Base-by-base conservation (phyloP, 2,888 invertebrate species). In the Leptopterna dolabrata region DNA sequence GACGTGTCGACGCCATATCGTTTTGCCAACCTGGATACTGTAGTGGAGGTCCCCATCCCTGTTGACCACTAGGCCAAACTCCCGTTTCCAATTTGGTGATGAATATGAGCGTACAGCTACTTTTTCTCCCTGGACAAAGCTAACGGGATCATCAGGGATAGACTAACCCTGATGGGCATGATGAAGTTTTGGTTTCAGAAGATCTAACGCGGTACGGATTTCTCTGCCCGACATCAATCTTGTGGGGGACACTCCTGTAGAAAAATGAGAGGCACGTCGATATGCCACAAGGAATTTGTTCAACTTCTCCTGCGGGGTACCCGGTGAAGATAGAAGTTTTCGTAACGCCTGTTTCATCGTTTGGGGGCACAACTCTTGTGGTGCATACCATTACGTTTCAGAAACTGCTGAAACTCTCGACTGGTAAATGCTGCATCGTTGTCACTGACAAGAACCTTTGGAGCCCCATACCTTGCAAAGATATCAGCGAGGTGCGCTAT, bases 151-250 rank as follows among this genome's bases (percentile, higher is more conserved):
- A 2, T 4, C 0, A 63, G 16, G 4, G 82, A 3, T 13, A 30
- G n/a, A 27, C 55, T 1, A 0, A 30, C n/a, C 47, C 11, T 7
- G 63, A 11, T 24, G 19, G 27, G n/a, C 14, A 27, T 45, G 45
- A 0, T 45, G 45, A 36, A 84, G 71, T 24, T 36, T 45, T 51
- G 87, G 87, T 24, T 63, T 36, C n/a, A 86, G 11, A 13, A 86
- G 80, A 70, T 86, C 80, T 70, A 86, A 29, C 6, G n/a, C 29
- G 27, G 70, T 55, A 0, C 80, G 55, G 9, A 78, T n/a, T n/a
- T 78, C 43, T 29, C 86, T 45, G 30, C 86, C 86, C 51, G 80
- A 19, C 55, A 80, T 29, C n/a, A 80, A 63, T n/a, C 45, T 36
- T 36, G 80, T 55, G 63, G 87, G 87, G 0, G 80, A 63, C 7